These are phyloP conservation scores for Luehdorfia chinensis DNA, from an alignment of 1,140 invertebrate species.

Conservation along the genomic window DNA sequence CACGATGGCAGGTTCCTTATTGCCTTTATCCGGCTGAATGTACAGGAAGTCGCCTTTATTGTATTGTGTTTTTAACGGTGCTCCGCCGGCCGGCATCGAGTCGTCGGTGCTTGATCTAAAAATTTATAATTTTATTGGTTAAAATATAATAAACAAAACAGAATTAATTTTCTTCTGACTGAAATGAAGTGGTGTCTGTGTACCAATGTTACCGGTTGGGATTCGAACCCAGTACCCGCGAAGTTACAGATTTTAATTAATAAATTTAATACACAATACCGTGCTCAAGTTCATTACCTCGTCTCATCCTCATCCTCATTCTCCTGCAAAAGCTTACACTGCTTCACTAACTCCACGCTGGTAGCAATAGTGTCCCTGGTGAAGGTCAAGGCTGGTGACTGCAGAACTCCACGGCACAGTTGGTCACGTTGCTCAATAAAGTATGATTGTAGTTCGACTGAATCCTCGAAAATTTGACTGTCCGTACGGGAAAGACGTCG, in stretches of 20 bases:
- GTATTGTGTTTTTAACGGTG: constrained; percentile 57
- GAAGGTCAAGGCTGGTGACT: constrained; percentile 92
- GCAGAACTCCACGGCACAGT: constrained; percentile 87
- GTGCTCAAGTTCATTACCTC: too few species aligned
- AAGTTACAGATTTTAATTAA: too few species aligned
- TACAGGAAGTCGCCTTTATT: constrained; percentile 94
- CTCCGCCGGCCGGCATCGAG: constrained; percentile 54
- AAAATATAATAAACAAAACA: too few species aligned
- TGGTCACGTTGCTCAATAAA: constrained; percentile 90
- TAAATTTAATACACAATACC: too few species aligned
- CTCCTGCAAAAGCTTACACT: constrained; percentile 87
- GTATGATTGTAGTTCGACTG: constrained; percentile 94
- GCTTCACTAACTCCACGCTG: constrained; percentile 86
- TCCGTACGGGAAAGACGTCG: constrained; percentile 91
- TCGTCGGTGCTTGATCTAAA: constrained; percentile 68
- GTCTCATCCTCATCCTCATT: constrained; percentile 84
- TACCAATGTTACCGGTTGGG: too few species aligned
- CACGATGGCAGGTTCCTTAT: constrained; percentile 86
- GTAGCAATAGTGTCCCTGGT: constrained; percentile 84
- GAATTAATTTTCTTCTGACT: too few species aligned
- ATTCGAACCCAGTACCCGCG: too few species aligned
- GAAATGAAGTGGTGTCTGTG: too few species aligned
- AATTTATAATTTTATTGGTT: neutral
- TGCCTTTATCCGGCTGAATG: constrained; percentile 86
- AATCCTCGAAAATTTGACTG: constrained; percentile 96